Evolutionary conservation across 2,797 vertebrate genomes (phyloP).

Genomic region (Oophaga sylvatica): DNA sequence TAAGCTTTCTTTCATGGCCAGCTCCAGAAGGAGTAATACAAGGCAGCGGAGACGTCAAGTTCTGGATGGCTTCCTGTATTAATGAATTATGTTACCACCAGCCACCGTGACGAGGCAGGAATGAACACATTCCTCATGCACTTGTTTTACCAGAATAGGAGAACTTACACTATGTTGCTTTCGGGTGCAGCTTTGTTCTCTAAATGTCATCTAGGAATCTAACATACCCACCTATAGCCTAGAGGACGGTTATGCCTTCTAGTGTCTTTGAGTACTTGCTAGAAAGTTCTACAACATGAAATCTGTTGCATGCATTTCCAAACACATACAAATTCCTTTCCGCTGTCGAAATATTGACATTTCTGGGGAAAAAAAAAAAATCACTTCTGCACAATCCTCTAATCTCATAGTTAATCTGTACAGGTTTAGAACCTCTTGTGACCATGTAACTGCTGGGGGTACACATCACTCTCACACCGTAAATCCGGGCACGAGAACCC

Average conservation of each 20-base stretch:
- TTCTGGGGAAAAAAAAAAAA: neutral
- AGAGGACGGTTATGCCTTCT: neutral
- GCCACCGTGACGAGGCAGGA: conserved; percentile 5
- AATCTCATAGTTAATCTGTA: neutral
- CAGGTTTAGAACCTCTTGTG: conserved; percentile 1
- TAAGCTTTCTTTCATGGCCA: neutral
- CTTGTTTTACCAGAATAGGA: conserved; percentile 11
- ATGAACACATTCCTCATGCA: conserved; percentile 49
- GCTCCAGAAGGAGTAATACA: neutral
- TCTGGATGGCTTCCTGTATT: neutral
- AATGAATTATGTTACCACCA: neutral
- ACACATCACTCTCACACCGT: neutral
- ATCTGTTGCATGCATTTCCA: conserved; percentile 14
- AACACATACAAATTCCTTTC: neutral
- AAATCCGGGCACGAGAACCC: neutral
- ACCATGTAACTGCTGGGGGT: neutral
- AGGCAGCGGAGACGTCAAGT: neutral
- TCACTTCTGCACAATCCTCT: conserved; percentile 3
- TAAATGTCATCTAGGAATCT: conserved; percentile 8
- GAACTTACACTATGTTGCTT: conserved; percentile 7
- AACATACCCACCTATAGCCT: neutral
- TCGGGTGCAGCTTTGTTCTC: conserved; percentile 20
- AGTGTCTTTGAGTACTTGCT: neutral
- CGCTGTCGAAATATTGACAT: neutral
- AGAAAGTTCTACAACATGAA: neutral